Conservation (phyloP, 2,888 invertebrate species). For the Cybosia mesomella region DNA sequence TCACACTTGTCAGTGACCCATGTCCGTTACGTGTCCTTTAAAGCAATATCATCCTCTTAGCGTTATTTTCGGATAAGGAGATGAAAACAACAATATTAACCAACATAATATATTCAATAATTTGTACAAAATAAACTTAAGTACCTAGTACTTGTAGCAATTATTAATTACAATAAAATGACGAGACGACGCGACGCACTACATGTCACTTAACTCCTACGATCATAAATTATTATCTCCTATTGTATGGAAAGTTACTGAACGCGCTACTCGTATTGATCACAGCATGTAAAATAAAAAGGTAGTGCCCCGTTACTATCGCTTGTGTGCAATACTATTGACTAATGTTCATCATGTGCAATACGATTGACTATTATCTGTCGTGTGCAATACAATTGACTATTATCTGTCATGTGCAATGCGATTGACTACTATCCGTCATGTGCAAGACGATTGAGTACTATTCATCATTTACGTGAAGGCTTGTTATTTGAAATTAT, state of each 20-base stretch:
- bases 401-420: no score
- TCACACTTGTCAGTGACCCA: no score
- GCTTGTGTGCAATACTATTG: no score
- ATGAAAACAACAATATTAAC: slow-evolving; percentile 63
- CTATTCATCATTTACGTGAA: no score
- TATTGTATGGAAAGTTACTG: slow-evolving; percentile 25
- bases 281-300: neutral
- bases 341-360: no score
- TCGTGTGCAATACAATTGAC: no score
- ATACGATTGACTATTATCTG: no score
- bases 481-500: neutral
- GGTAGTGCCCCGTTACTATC: neutral
- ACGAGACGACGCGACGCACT: slow-evolving; percentile 65
- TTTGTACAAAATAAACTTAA: slow-evolving; percentile 80
- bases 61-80: no score
- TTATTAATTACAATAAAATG: slow-evolving; percentile 62
- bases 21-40: no score
- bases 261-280: neutral
- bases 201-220: slow-evolving; percentile 50
- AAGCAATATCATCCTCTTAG: no score
- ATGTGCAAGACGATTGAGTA: no score
- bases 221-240: slow-evolving; percentile 56
- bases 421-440: no score
- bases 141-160: slow-evolving; percentile 75
- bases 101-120: slow-evolving; percentile 82